Base-by-base conservation (phyloP, 1,140 invertebrate species). In the Asobara japonica region DNA sequence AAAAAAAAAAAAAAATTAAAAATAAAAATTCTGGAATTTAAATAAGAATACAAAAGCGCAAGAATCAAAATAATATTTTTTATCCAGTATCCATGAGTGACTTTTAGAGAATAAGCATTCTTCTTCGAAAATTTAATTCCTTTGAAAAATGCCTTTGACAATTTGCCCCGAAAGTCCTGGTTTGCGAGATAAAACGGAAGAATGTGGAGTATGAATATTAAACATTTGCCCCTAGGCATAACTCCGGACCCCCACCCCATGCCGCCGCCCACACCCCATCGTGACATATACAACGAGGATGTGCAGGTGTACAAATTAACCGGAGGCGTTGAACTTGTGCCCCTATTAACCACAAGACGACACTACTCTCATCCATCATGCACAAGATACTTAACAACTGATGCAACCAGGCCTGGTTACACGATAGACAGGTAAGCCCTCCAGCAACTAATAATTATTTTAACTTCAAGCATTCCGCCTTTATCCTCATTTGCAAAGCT, bases 311-410 rank as follows among this genome's bases (percentile, higher is more conserved):
- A 83, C 76, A 78, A 81, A 73, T 65, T 91, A 76, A 90, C 87
- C 79, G 87, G 91, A 7, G 92, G 92, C 33, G 88, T 92, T 69
- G 92, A 93, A 84, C 84, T 93, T 74, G 91, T 92, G 29, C 91
- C 91, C n/a, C 82, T 93, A 29, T 84, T 93, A 72, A 91, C 90
- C 13, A 89, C 72, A 85, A 36, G 90, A 71, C 78, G 78, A 66
- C 75, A 82, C 74, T 74, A 81, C 69, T 79, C 83, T 60, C 71
- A 80, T 72, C 80, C 79, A 48, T 76, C 75, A 45, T 73, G 73
- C 25, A 77, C 71, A 31, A 82, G 80, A 56, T 78, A 80, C 67
- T 85, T 88, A 67, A 88, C 86, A 22, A 91, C 90, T 16, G 91
- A 92, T 75, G 89, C 91, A 27, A 92, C 91, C 16, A 82, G 80